Conservation (phyloP, 2,797 vertebrate species). For the Salarias fasciatus region DNA sequence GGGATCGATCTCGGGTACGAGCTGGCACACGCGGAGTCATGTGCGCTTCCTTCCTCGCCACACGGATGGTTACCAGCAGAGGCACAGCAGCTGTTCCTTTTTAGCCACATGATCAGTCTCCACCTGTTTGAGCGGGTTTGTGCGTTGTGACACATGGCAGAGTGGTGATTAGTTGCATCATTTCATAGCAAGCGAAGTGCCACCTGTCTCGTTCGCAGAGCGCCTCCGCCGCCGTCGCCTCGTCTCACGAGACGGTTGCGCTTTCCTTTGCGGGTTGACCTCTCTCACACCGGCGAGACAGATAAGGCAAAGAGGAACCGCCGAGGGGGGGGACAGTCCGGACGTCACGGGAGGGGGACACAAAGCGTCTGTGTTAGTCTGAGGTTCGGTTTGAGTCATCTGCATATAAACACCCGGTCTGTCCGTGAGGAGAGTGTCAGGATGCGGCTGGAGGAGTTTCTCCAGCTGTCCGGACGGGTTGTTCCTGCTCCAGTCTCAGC, state of each 20-base stretch:
- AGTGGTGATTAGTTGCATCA: constrained; percentile 70
- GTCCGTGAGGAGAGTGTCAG: constrained; percentile 36
- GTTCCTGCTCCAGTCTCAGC: constrained; percentile 21
- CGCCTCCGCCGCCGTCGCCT: constrained; percentile 11
- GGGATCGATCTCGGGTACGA: constrained; percentile 24
- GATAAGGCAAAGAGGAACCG: constrained; percentile 78
- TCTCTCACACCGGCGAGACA: constrained; percentile 52
- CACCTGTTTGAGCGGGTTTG: constrained; percentile 59
- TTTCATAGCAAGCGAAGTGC: constrained; percentile 67
- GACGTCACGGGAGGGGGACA: constrained; percentile 52
- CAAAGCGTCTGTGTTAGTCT: constrained; percentile 46
- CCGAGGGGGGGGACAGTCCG: constrained; percentile 48
- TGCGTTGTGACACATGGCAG: constrained; percentile 67
- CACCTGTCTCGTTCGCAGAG: constrained; percentile 50
- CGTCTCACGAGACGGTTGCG: constrained; percentile 19
- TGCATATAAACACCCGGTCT: constrained; percentile 60
- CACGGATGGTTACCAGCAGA: constrained; percentile 44
- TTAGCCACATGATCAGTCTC: constrained; percentile 61
- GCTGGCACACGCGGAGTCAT: constrained; percentile 40
- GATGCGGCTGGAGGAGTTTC: constrained; percentile 27
- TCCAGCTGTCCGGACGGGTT: constrained; percentile 40
- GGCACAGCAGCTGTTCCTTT: constrained; percentile 62
- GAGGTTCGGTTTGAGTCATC: constrained; percentile 52
- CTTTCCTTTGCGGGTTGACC: constrained; percentile 29
- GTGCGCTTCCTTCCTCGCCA: constrained; percentile 46